Conservation (phyloP, 2,888 invertebrate species). For the Leucophenga maculata region DNA sequence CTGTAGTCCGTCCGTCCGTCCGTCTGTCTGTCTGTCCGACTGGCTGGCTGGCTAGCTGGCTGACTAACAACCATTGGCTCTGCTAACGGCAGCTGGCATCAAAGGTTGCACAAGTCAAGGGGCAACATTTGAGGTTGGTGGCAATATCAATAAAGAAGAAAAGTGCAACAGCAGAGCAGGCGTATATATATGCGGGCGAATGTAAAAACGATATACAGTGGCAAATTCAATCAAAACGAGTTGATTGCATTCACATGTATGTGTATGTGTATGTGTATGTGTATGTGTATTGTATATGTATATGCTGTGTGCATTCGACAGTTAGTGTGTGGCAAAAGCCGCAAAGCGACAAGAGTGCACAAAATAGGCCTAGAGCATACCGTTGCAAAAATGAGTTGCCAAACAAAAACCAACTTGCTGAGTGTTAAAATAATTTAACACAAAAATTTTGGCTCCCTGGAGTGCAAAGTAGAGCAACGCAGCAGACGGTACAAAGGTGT, state of each 20-base stretch:
- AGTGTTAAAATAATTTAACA: slow-evolving; percentile 63
- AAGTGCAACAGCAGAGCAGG: slow-evolving; percentile 15
- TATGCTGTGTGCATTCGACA: background rate
- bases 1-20: too few relatives aligned
- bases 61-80: background rate
- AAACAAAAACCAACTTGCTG: slow-evolving; percentile 26
- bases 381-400: too few relatives aligned
- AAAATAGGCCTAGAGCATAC: background rate
- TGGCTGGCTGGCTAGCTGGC: too few relatives aligned
- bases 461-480: too few relatives aligned
- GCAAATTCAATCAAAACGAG: slow-evolving; percentile 40
- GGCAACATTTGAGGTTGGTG: too few relatives aligned
- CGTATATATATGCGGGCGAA: background rate
- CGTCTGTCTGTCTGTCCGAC: too few relatives aligned
- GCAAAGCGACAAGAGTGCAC: background rate
- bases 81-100: background rate
- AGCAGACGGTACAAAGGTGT: too few relatives aligned
- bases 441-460: slow-evolving; percentile 49
- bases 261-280: slow-evolving; percentile 24
- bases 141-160: slow-evolving; percentile 3
- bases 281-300: slow-evolving; percentile 18
- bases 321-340: slow-evolving; percentile 1
- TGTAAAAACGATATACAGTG: slow-evolving; percentile 49
- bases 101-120: too few relatives aligned
- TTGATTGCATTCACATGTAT: slow-evolving; percentile 35